Evolutionary conservation across 1,140 invertebrate genomes (phyloP), one percentile per base, ranked within the genome.

Genomic region (Aphis craccivora): DNA sequence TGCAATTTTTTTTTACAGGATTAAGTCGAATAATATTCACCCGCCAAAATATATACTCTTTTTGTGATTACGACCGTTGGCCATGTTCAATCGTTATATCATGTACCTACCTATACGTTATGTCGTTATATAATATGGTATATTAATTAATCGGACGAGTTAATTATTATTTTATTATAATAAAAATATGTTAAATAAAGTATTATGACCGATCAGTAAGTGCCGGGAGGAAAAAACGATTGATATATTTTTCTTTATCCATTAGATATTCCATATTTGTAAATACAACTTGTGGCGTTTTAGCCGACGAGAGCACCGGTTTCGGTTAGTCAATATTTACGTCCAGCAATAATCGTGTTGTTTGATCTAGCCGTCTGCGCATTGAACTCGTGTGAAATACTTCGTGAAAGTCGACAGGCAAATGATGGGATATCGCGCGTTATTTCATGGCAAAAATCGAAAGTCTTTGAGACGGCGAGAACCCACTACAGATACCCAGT

Each of bases 371-470:
- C 60, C 60, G 60, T 76, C 60, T 76, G 60, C 60, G 60, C 60
- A 67, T n/a, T n/a, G 60, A 76, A 76, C 60, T 76, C 30, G 60
- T 76, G 60, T 76, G 60, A 76, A 76, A 76, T 76, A 76, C 60
- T 76, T 76, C 60, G 60, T 76, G 60, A 76, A 76, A 76, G 60
- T 76, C n/a, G 60, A 76, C 60, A 18, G n/a, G 60, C 30, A 76
- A 18, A 76, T 67, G 30, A 67, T 67, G 60, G 60, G 30, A 67
- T 67, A 67, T 76, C 60, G 60, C 60, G 30, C 60, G 60, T 76
- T 35, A n/a, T 76, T 76, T 76, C 60, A 35, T 76, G n/a, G 60
- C 4, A n/a, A 76, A 67, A 76, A 76, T 76, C 60, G 60, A 76
- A 76, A 76, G 60, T 76, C 30, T n/a, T 30, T 35, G 30, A 25